phyloP scores from a whole-genome alignment of 1,140 invertebrate genomes.

The Chionoecetes opilio region DNA sequence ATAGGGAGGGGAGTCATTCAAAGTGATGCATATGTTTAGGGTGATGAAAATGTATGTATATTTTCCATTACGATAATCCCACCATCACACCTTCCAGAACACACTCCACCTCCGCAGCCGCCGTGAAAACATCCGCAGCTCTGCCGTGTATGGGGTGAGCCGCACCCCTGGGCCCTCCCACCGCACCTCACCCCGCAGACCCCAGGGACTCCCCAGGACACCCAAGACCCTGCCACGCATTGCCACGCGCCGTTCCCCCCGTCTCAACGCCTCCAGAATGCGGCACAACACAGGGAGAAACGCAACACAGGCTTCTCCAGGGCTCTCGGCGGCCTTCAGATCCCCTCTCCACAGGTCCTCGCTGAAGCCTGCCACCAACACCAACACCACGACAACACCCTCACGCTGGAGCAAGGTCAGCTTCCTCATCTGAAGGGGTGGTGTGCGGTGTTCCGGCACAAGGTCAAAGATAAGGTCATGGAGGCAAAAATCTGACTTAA shows the following conservation, averaged over 20 bases:
- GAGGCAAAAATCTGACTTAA: neutral
- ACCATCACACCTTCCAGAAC: neutral
- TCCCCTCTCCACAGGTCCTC: constrained; percentile 36
- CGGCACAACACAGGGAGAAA: neutral
- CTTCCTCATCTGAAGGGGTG: constrained; percentile 45
- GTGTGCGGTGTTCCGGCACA: neutral
- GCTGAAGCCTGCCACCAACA: neutral
- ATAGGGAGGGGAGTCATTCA: too few species aligned
- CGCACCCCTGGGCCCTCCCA: constrained; percentile 17
- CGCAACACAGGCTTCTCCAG: constrained; percentile 35
- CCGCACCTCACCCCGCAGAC: constrained; percentile 43
- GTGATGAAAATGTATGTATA: too few species aligned
- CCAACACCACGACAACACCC: constrained; percentile 22
- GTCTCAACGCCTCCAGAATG: neutral
- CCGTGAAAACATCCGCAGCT: constrained; percentile 60
- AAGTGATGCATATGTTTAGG: too few species aligned
- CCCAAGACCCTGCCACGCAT: constrained; percentile 61
- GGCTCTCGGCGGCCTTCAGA: constrained; percentile 30
- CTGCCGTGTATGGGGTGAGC: constrained; percentile 36
- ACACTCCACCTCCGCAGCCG: constrained; percentile 53
- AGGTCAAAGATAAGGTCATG: neutral
- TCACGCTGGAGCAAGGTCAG: constrained; percentile 65
- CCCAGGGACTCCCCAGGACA: constrained; percentile 62
- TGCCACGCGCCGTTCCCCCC: constrained; percentile 62
- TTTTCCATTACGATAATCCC: neutral